Conservation (phyloP, 2,888 invertebrate genomes). For the Alentia gelatinosa region DNA sequence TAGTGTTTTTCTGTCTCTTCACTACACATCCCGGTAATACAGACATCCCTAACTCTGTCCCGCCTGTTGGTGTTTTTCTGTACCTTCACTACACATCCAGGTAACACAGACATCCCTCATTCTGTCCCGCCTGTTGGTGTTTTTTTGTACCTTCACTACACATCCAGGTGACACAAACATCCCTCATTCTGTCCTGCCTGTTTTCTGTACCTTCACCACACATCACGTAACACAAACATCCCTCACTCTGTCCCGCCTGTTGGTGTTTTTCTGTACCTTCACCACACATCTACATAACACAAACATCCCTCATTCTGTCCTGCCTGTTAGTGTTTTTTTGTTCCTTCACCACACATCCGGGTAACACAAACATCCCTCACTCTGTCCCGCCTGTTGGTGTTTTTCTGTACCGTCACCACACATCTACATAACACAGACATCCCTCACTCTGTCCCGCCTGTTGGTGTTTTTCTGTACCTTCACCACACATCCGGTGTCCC, state of each 20-base stretch:
- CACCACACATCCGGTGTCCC: too few species aligned
- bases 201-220: neutral
- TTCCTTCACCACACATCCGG: neutral
- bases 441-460: too few species aligned
- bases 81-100: too few species aligned
- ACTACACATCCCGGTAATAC: neutral
- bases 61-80: too few species aligned
- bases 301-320: neutral
- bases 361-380: neutral
- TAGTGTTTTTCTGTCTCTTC: neutral
- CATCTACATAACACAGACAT: neutral
- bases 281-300: too few species aligned
- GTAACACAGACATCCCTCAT: too few species aligned
- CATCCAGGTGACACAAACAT: neutral
- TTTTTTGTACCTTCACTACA: neutral
- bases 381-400: neutral
- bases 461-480: too few species aligned
- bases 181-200: neutral
- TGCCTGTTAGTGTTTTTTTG: neutral
- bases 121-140: neutral
- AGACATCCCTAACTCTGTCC: too few species aligned
- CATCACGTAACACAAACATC: neutral
- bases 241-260: too few species aligned
- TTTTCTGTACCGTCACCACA: neutral
- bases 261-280: too few species aligned